phyloP scores from a whole-genome alignment of 2,113 vertebrate genomes.

The Cyphomyrus discorhynchus region DNA sequence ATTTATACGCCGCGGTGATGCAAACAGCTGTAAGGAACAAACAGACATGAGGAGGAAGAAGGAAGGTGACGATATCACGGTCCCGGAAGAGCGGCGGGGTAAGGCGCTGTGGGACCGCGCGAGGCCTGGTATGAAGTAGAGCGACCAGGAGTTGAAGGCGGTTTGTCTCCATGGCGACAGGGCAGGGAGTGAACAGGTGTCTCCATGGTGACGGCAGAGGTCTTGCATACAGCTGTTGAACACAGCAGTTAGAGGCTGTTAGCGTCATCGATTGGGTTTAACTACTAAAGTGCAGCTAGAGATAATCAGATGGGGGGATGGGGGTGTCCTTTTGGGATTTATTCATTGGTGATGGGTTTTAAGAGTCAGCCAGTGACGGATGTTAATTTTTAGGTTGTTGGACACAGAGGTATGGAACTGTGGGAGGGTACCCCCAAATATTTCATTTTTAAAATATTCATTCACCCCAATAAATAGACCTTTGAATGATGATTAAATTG shows the following conservation, averaged over 20 bases:
- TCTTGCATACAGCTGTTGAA: slow-evolving; percentile 10
- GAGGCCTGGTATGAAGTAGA: background rate
- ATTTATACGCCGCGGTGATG: background rate
- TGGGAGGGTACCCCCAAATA: background rate
- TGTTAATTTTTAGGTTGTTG: background rate
- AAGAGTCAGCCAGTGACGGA: background rate
- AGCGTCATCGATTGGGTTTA: background rate
- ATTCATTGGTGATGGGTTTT: background rate
- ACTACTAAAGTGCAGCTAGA: background rate
- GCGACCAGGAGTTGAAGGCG: background rate
- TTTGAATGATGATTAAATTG: background rate
- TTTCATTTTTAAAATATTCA: background rate
- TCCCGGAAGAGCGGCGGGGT: background rate
- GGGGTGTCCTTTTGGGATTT: background rate
- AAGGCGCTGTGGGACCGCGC: background rate
- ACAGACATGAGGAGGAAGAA: too few relatives aligned
- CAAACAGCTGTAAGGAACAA: background rate
- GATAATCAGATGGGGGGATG: background rate
- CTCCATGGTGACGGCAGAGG: slow-evolving; percentile 15
- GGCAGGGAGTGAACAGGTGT: slow-evolving; percentile 15
- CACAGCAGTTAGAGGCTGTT: background rate
- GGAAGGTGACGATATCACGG: background rate
- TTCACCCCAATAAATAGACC: background rate
- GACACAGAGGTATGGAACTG: too few relatives aligned
- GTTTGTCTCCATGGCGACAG: slow-evolving; percentile 13